Evolutionary conservation across 2,888 invertebrate species (phyloP).

Genomic region (Alsophila aescularia): DNA sequence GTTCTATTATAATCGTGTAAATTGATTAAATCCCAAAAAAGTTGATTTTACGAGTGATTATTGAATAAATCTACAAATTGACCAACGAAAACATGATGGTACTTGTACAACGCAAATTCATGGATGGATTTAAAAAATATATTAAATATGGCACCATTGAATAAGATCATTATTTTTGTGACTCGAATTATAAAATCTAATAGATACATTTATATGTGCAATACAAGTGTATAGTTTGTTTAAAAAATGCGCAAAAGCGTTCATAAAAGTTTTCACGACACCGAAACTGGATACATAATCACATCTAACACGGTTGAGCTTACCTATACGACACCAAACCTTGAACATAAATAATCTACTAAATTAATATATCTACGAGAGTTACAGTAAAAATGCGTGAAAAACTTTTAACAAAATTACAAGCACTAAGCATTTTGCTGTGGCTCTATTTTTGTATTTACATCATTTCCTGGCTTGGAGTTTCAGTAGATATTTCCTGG

Average conservation of each 20-base stretch:
- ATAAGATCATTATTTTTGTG: constrained; percentile 27
- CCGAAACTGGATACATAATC: constrained; percentile 70
- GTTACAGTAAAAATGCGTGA: constrained; percentile 10
- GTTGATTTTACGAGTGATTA: not conserved
- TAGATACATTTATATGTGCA: constrained; percentile 44
- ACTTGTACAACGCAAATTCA: constrained; percentile 6
- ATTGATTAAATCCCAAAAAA: constrained; percentile 7
- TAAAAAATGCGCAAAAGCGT: constrained; percentile 81
- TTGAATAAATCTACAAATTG: not conserved
- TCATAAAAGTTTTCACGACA: constrained; percentile 76
- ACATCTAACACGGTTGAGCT: constrained; percentile 65
- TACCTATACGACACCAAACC: constrained; percentile 58
- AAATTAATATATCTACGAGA: constrained; percentile 26
- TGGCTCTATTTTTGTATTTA: constrained; percentile 1
- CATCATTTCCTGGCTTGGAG: not conserved
- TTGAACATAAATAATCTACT: constrained; percentile 27
- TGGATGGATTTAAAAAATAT: constrained; percentile 22
- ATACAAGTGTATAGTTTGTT: constrained; percentile 50
- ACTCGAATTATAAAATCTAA: constrained; percentile 28
- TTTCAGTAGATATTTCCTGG: not conserved
- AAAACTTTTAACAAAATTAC: not conserved
- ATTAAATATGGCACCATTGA: constrained; percentile 26
- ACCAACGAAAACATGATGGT: not conserved
- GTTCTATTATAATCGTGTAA: constrained; percentile 8
- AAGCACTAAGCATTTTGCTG: constrained; percentile 24